Evolutionary conservation across 2,888 invertebrate species (phyloP).

Genomic region (Scaptomyza tumidula): DNA sequence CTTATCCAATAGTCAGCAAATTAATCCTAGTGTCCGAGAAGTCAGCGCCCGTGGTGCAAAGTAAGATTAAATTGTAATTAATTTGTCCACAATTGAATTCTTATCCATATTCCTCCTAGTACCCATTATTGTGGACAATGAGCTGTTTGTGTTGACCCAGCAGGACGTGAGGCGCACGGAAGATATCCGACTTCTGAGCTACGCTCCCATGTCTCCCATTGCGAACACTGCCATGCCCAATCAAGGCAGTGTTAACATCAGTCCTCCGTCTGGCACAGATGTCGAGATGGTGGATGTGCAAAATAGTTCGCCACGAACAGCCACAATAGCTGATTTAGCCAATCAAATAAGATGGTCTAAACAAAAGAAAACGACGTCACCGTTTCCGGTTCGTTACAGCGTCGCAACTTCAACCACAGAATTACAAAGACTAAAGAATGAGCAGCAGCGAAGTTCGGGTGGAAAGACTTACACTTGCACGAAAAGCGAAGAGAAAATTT

Average conservation of each 20-base stretch:
- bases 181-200: slow-evolving; percentile 70
- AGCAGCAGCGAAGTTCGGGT: too few relatives aligned
- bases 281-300: background rate
- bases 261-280: background rate
- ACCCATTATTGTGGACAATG: slow-evolving; percentile 76
- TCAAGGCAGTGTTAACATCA: background rate
- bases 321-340: slow-evolving; percentile 29
- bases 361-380: slow-evolving; percentile 15
- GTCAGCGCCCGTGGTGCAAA: slow-evolving; percentile 66
- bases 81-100: background rate
- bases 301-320: background rate
- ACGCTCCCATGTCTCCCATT: slow-evolving; percentile 60
- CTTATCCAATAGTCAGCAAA: slow-evolving; percentile 27
- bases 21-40: slow-evolving; percentile 77
- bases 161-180: slow-evolving; percentile 81
- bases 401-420: slow-evolving; percentile 68
- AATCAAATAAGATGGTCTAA: slow-evolving; percentile 72
- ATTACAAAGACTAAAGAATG: slow-evolving; percentile 4
- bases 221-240: background rate
- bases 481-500: background rate
- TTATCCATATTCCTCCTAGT: slow-evolving; percentile 48
- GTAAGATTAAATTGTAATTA: slow-evolving; percentile 47
- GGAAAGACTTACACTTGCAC: slow-evolving; percentile 20
- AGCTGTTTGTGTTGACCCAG: slow-evolving; percentile 74
- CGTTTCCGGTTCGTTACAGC: slow-evolving; percentile 59